Percentiles rank a stretch among this genome's conserved stretches.
Evolutionary conservation across 1,140 invertebrate species (phyloP).

Genomic region (Amyelois transitella): DNA sequence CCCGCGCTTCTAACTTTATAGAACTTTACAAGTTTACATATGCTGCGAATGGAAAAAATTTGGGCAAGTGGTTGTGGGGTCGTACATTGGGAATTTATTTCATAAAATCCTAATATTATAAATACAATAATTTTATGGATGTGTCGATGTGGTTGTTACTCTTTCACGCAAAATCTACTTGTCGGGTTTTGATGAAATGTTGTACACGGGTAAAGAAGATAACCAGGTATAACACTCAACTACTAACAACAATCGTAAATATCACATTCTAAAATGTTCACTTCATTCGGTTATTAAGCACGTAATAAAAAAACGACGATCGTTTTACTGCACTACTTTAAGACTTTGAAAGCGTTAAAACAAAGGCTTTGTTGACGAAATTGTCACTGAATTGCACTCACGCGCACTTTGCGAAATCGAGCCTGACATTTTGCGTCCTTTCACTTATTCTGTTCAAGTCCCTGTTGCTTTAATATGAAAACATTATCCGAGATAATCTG

Average conservation of each 20-base stretch:
- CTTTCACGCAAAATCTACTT: no score
- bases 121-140: no score
- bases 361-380: conserved; percentile 41
- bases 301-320: background rate
- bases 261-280: no score
- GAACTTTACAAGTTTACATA: no score
- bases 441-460: conserved; percentile 29
- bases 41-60: background rate
- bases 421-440: conserved; percentile 59
- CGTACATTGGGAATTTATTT: background rate
- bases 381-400: conserved; percentile 38
- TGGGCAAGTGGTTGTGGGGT: no score
- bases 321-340: background rate
- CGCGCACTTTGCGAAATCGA: conserved; percentile 58
- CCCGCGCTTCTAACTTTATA: background rate
- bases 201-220: no score
- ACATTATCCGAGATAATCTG: background rate
- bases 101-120: no score
- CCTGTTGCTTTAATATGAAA: background rate
- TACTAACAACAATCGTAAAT: no score
- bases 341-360: conserved; percentile 25
- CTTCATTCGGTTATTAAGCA: no score
- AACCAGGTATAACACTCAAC: no score
- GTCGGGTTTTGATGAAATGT: no score
- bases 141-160: no score